Evolutionary conservation across 2,888 invertebrate species (phyloP).

Genomic region (Sturmia bella): DNA sequence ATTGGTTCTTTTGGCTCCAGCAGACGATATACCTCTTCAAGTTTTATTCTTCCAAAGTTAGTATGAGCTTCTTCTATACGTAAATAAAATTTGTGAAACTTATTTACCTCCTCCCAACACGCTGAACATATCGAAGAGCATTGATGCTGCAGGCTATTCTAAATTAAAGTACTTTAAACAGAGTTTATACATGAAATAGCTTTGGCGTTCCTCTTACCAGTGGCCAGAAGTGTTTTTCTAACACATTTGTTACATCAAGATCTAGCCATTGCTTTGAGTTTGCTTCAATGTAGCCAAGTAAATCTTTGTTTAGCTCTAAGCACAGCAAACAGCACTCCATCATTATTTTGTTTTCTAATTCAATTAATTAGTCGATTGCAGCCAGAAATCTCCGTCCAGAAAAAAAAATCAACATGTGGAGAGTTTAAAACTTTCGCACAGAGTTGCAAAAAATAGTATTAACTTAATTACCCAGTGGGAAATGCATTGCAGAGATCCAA

Average conservation of each 20-base stretch:
- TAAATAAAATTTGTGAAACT: conserved; percentile 75
- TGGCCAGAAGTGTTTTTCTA: conserved; percentile 61
- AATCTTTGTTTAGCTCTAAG: conserved; percentile 36
- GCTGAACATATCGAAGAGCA: conserved; percentile 72
- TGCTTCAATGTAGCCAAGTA: background rate
- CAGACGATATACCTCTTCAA: too few relatives aligned
- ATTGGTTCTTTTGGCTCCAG: background rate
- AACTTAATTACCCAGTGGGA: too few relatives aligned
- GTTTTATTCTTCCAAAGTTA: conserved; percentile 68
- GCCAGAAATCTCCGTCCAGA: too few relatives aligned
- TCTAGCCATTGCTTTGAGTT: conserved; percentile 42
- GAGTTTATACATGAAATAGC: too few relatives aligned
- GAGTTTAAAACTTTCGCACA: too few relatives aligned
- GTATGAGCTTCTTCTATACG: conserved; percentile 73
- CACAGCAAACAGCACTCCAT: conserved; percentile 59
- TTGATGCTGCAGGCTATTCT: conserved; percentile 30
- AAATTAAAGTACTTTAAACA: background rate
- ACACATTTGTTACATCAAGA: conserved; percentile 19
- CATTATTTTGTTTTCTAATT: too few relatives aligned
- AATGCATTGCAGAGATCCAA: too few relatives aligned
- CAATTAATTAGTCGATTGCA: too few relatives aligned
- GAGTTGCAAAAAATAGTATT: too few relatives aligned
- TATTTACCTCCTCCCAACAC: conserved; percentile 75
- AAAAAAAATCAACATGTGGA: too few relatives aligned
- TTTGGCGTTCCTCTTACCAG: conserved; percentile 28